These are phyloP conservation scores for Papilio polytes DNA, from an alignment of 1,140 invertebrate species.

Conservation along the genomic window DNA sequence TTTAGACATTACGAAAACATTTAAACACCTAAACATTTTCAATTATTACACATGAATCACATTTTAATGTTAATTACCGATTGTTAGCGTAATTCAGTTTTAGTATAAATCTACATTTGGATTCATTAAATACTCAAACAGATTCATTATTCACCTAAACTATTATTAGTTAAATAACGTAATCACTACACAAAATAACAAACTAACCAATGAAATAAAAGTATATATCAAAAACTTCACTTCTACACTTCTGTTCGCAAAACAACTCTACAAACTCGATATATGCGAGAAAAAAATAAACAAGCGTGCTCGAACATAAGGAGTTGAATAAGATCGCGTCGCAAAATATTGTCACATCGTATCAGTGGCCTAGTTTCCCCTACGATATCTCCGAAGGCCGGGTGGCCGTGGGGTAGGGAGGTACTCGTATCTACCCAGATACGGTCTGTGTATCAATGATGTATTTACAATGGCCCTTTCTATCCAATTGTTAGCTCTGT, in stretches of 20 bases:
- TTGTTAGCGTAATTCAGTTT: no score
- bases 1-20: neutral
- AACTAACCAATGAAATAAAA: neutral
- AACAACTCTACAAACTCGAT: neutral
- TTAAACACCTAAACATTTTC: neutral
- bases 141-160: no score
- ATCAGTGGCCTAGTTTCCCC: conserved; percentile 45
- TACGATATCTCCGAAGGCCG: conserved; percentile 48
- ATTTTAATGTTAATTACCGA: neutral
- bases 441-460: conserved; percentile 44
- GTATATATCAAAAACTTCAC: neutral
- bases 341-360: conserved; percentile 43
- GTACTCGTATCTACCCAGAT: conserved; percentile 2
- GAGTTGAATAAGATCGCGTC: conserved; percentile 42
- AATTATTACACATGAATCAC: neutral
- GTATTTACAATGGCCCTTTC: conserved; percentile 41
- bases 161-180: neutral
- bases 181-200: neutral
- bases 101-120: neutral
- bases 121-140: no score
- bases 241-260: conserved; percentile 36
- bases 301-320: conserved; percentile 43
- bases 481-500: conserved; percentile 28
- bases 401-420: conserved; percentile 23
- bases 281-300: conserved; percentile 26